Evolutionary conservation across 2,888 invertebrate species (phyloP).

Genomic region (Chymomyza amoena): DNA sequence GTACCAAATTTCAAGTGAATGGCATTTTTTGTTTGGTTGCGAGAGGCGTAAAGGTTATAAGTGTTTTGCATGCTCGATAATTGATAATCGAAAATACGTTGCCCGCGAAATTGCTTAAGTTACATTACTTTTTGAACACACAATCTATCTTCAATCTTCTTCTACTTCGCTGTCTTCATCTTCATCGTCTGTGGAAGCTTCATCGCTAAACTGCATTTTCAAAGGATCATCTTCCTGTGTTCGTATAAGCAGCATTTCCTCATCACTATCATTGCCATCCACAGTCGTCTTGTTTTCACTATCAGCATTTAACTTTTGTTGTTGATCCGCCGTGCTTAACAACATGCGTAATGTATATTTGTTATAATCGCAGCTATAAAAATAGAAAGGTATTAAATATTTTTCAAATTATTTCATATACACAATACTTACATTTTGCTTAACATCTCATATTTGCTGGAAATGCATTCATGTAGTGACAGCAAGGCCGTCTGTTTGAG

Average conservation of each 20-base stretch:
- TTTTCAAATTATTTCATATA: conserved; percentile 15
- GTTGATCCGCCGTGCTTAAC: conserved; percentile 79
- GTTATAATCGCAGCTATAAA: conserved; percentile 91
- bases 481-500: conserved; percentile 84
- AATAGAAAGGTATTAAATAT: background rate
- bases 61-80: too few relatives aligned
- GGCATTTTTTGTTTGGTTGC: too few relatives aligned
- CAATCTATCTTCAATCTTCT: too few relatives aligned
- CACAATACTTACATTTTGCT: conserved; percentile 88
- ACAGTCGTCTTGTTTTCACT: background rate
- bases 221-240: conserved; percentile 29
- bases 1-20: too few relatives aligned
- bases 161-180: conserved; percentile 61
- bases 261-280: conserved; percentile 56
- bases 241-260: conserved; percentile 66
- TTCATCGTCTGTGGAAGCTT: conserved; percentile 59
- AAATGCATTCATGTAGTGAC: conserved; percentile 88
- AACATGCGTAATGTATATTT: conserved; percentile 89
- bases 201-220: conserved; percentile 44
- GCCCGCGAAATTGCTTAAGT: too few relatives aligned
- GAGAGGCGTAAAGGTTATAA: too few relatives aligned
- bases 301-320: conserved; percentile 1
- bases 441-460: conserved; percentile 88
- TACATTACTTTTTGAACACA: too few relatives aligned
- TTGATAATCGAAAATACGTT: too few relatives aligned